Conservation (phyloP, 2,888 invertebrate species). For the Trilocha varians region DNA sequence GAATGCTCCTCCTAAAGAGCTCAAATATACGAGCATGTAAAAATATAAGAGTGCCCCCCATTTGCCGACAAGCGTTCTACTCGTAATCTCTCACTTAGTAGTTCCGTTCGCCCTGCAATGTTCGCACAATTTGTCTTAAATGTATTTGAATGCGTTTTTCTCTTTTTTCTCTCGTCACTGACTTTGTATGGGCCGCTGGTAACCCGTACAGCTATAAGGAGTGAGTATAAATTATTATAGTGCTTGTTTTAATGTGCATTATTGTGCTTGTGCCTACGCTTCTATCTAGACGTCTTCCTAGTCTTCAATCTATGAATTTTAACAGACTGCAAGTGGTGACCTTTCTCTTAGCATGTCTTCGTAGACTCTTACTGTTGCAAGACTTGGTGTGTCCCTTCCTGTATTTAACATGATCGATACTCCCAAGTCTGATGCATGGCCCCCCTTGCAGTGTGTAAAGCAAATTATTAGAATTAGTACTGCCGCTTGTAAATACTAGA, state of each 20-base stretch:
- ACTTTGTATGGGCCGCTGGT: constrained; percentile 81
- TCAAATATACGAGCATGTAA: constrained; percentile 64
- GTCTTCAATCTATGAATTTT: constrained; percentile 42
- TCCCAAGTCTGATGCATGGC: constrained; percentile 51
- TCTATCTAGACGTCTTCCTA: constrained; percentile 62
- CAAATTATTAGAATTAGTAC: constrained; percentile 47
- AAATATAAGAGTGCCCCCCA: constrained; percentile 57
- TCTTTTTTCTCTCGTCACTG: constrained; percentile 76
- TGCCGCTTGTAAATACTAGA: constrained; percentile 59
- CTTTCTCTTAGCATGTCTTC: constrained; percentile 44
- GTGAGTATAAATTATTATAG: constrained; percentile 79
- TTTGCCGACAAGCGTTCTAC: constrained; percentile 68
- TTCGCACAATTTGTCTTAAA: constrained; percentile 73
- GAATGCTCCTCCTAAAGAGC: constrained; percentile 62
- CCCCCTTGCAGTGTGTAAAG: constrained; percentile 67
- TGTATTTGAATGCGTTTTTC: constrained; percentile 75
- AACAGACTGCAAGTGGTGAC: constrained; percentile 68
- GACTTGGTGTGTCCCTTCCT: constrained; percentile 48
- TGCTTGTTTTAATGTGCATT: constrained; percentile 68
- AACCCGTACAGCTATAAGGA: constrained; percentile 78
- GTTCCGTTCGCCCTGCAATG: constrained; percentile 74
- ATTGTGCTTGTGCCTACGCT: constrained; percentile 71
- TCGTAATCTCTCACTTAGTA: constrained; percentile 74
- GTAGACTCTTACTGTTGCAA: constrained; percentile 34
- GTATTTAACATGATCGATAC: constrained; percentile 24